phyloP scores from a whole-genome alignment of 2,113 vertebrate species.

The Stercorarius parasiticus region DNA sequence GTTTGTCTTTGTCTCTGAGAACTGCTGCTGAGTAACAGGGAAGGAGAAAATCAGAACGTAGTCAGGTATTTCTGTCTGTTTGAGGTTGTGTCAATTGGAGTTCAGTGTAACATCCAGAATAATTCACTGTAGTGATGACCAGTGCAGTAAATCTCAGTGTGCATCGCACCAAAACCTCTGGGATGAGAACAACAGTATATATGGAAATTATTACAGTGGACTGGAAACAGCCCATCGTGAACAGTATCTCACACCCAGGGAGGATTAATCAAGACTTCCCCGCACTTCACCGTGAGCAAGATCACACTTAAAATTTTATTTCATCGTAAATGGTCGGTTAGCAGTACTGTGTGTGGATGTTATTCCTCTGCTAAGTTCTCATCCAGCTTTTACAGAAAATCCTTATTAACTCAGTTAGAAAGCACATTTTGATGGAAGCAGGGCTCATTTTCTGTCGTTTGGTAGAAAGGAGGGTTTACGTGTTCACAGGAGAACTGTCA shows the following conservation, averaged over 20 bases:
- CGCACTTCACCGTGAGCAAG: background rate
- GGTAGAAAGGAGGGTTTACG: background rate
- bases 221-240: background rate
- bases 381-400: background rate
- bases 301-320: background rate
- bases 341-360: background rate
- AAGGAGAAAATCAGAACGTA: background rate
- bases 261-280: background rate
- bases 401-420: background rate
- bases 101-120: background rate
- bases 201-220: background rate
- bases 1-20: background rate
- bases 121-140: background rate
- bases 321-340: rapidly evolving
- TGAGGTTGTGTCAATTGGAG: background rate
- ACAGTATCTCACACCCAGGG: background rate
- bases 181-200: background rate
- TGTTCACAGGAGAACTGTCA: background rate
- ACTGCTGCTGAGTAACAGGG: background rate
- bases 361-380: background rate
- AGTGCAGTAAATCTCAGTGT: background rate
- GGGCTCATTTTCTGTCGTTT: background rate
- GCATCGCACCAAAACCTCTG: background rate
- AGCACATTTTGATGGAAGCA: background rate
- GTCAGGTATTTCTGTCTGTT: background rate